Evolutionary conservation across 2,888 invertebrate genomes (phyloP).

Genomic region (Temnothorax unifasciatus): DNA sequence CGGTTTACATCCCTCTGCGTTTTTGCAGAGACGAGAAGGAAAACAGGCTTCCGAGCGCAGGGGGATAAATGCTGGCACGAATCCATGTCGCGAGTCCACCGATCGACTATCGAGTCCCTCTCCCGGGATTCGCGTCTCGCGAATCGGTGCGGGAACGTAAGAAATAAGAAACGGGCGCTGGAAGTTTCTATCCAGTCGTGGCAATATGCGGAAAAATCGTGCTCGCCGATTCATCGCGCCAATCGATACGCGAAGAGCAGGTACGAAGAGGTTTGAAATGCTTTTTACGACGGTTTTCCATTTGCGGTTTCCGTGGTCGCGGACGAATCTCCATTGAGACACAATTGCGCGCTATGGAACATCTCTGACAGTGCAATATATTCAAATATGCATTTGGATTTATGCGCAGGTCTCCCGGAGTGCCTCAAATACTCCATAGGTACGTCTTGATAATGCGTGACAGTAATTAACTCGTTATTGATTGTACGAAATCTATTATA

Average conservation of each 20-base stretch:
- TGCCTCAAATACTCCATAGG: background rate
- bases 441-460: background rate
- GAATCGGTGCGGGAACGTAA: conserved; percentile 2
- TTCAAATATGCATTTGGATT: conserved; percentile 54
- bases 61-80: conserved; percentile 31
- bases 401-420: background rate
- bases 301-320: conserved; percentile 66
- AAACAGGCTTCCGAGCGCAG: background rate
- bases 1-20: conserved; percentile 16
- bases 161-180: background rate
- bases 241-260: conserved; percentile 22
- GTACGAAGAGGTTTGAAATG: conserved; percentile 19
- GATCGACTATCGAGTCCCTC: background rate
- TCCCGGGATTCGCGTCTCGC: background rate
- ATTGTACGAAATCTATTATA: background rate
- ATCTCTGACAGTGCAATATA: conserved; percentile 58
- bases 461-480: conserved; percentile 9
- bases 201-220: background rate
- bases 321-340: conserved; percentile 46
- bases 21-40: background rate
- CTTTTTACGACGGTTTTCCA: conserved; percentile 66
- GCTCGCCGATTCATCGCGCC: background rate
- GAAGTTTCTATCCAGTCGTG: conserved; percentile 14
- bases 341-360: conserved; percentile 27
- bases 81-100: background rate